Evolutionary conservation across 2,797 vertebrate genomes (phyloP), one percentile per base, ranked within the genome.

Genomic region (Scolopax rusticola): DNA sequence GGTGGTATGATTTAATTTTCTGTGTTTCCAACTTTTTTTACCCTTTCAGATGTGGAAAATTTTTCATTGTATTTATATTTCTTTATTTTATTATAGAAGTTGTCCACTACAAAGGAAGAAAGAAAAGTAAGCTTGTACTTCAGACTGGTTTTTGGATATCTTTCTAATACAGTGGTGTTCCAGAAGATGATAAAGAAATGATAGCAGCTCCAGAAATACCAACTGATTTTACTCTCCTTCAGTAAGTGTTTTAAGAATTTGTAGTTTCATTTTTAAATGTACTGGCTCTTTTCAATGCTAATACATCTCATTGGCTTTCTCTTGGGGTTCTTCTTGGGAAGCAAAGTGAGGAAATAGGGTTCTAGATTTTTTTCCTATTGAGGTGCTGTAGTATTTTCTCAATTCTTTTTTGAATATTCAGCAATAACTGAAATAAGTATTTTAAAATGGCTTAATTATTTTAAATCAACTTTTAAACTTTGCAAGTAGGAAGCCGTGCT

Each of bases 151-250:
- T 98, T 98, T 98, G 98, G 99, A 96, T 98, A 98, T 98, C 98
- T 98, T 99, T 98, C 98, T 98, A 98, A 98, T 97, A 97, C 98
- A 98, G 98, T 98, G 97, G 99, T 98, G 98, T 96, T 99, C 98
- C 98, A 98, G 98, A 99, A 99, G 99, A 99, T 99, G 99, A 99
- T 99, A 99, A 99, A 99, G 99, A 99, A 99, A 99, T 99, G 99
- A 99, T 99, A 99, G 99, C 99, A 98, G 98, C 99, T 99, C 99
- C 99, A 99, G 99, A 99, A 99, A 99, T 99, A 99, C 99, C 98
- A 98, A 98, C 99, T 98, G 99, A 99, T 98, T 99, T 99, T 98
- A 96, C 98, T 98, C 99, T 98, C 97, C 98, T 99, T 98, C 99
- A 99, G 99, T 99, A 99, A 99, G 99, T 98, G 77, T 67, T 87